A percentile compares a stretch with the other conserved stretches of the same genome.
phyloP scores from a whole-genome alignment of 1,140 invertebrate genomes.

The Hyles euphorbiae region DNA sequence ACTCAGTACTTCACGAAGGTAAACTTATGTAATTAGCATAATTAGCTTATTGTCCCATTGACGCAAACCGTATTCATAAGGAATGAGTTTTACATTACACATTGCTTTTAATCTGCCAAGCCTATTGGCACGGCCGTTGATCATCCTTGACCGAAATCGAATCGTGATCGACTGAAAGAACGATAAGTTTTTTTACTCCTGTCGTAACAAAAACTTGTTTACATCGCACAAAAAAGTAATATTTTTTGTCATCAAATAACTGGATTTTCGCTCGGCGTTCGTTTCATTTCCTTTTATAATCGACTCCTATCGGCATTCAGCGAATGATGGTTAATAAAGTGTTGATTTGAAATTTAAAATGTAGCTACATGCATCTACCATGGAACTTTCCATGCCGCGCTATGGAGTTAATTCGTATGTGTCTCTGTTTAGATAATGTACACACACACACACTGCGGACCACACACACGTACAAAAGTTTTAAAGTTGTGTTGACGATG shows the following conservation, averaged over 20 bases:
- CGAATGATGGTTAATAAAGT: slow-evolving; percentile 26
- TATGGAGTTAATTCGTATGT: slow-evolving; percentile 31
- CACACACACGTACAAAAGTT: slow-evolving; percentile 14
- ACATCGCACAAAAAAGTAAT: slow-evolving; percentile 9
- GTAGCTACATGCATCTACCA: slow-evolving; percentile 18
- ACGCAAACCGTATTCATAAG: too few relatives aligned
- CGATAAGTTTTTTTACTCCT: slow-evolving; percentile 17
- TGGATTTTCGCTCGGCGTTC: slow-evolving; percentile 25
- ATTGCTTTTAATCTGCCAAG: too few relatives aligned
- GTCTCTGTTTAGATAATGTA: slow-evolving; percentile 20
- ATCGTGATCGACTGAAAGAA: slow-evolving; percentile 21
- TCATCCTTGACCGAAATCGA: slow-evolving; percentile 44
- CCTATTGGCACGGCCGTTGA: slow-evolving; percentile 14
- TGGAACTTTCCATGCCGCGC: slow-evolving; percentile 44
- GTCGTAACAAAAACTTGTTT: slow-evolving; percentile 28
- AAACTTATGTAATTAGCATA: too few relatives aligned
- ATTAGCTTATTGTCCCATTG: too few relatives aligned
- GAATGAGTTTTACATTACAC: too few relatives aligned
- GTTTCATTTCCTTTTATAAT: slow-evolving; percentile 7
- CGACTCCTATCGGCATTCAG: slow-evolving; percentile 33
- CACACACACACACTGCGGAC: slow-evolving; percentile 12
- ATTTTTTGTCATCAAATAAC: slow-evolving; percentile 16
- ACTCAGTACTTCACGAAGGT: too few relatives aligned
- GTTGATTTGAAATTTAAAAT: slow-evolving; percentile 42
- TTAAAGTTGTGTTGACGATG: slow-evolving; percentile 18